phyloP scores from a whole-genome alignment of 2,797 vertebrate genomes.

The Peromyscus nudipes region DNA sequence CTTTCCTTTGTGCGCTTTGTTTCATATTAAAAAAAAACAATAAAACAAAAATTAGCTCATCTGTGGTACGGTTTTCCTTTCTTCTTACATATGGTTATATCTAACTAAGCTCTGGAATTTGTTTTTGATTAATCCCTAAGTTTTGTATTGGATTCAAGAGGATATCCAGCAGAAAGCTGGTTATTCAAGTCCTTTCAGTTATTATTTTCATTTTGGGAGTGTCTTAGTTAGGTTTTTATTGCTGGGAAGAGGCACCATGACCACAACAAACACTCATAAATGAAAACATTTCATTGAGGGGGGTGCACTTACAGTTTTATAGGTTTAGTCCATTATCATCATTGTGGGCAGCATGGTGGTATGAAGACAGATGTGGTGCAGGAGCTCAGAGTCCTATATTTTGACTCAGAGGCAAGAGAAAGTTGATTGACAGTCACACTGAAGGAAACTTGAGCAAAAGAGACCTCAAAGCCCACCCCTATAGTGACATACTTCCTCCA shows the following conservation, averaged over 20 bases:
- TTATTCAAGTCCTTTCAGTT: not conserved
- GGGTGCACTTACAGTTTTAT: not conserved
- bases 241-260: not conserved
- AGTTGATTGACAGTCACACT: not conserved
- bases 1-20: not conserved
- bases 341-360: not conserved
- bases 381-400: not conserved
- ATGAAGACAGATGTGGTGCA: not conserved
- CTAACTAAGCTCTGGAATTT: not conserved
- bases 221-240: not conserved
- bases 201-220: not conserved
- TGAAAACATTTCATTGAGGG: not conserved
- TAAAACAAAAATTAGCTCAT: not conserved
- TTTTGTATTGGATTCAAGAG: constrained; percentile 8
- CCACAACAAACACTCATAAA: not conserved
- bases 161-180: not conserved
- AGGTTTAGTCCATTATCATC: not conserved
- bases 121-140: not conserved
- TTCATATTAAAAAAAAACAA: not conserved
- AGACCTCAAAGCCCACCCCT: not conserved
- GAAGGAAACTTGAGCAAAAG: not conserved
- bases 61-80: not conserved
- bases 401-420: not conserved
- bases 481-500: not conserved
- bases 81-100: not conserved